Base-by-base conservation (phyloP, 1,140 invertebrate genomes). In the Solenopsis fugax region DNA sequence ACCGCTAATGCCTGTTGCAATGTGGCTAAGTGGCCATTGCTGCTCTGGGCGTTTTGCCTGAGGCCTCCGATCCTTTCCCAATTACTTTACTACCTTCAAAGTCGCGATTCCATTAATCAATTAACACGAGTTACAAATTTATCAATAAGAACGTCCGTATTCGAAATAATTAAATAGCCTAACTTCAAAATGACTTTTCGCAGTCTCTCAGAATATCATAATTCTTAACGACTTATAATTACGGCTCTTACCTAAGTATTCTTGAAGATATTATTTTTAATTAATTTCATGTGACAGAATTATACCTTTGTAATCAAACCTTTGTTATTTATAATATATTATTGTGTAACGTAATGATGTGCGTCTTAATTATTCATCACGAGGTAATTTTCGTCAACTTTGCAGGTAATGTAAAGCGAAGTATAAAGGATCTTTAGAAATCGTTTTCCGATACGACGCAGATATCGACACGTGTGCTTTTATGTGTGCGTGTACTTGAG, bases 11-110 rank as follows among this genome's bases (percentile, higher is more conserved):
- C 93, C 89, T 90, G 93, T 92, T 93, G 93, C 93, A 93, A 93
- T 94, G 93, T 92, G 91, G 89, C 93, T 93, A 94, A 94, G 93
- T 94, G 93, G 93, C 93, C 91, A 93, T 93, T 93, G 92, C 92
- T 93, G 92, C 93, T 91, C 90, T 87, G 75, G 93, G 93, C 93
- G 92, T 91, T 67, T 71, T 86, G 75, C 91, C 90, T 72, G 87
- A 87, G 87, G 91, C 90, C 76, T 92, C 91, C 92, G 91, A 91
- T 92, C 92, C 93, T 93, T 93, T 93, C 92, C 91, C 93, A 93
- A 94, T 94, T 94, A 94, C 92, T 90, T 91, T 87, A 73, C 89
- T 76, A 85, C 77, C 90, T 48, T 52, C 87, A 60, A 91, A 91
- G 78, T 90, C 78, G 87, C 78, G 65, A 90, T 89, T 91, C 64